Conservation (phyloP, 2,113 vertebrate genomes). For the Sylvia atricapilla region DNA sequence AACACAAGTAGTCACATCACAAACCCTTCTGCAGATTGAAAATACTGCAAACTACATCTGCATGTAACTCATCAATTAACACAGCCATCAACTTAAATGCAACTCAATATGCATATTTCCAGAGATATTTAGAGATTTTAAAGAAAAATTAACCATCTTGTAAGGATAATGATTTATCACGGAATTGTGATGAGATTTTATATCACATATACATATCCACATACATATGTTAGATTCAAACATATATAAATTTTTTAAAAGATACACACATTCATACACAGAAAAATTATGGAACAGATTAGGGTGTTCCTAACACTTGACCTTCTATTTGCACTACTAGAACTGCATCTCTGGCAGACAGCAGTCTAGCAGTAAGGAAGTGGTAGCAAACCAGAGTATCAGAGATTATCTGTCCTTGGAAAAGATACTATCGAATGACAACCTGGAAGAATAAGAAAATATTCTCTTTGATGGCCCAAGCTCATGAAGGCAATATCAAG, state of each 20-base stretch:
- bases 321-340: background rate
- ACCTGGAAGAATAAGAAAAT: background rate
- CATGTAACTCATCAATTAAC: background rate
- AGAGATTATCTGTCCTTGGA: slow-evolving; percentile 13
- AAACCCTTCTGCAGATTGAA: background rate
- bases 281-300: background rate
- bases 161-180: background rate
- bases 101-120: background rate
- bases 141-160: background rate
- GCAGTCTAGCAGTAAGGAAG: background rate
- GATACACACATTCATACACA: background rate
- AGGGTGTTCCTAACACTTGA: background rate
- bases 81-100: background rate
- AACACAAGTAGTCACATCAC: background rate
- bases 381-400: background rate
- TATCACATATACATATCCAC: background rate
- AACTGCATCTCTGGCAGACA: background rate
- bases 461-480: background rate
- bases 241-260: background rate
- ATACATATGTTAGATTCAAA: background rate
- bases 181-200: background rate
- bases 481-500: background rate
- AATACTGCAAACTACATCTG: background rate
- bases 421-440: background rate
- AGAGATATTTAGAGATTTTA: background rate